Conservation (phyloP, 2,113 vertebrate genomes). For the Platycercus adscitus region DNA sequence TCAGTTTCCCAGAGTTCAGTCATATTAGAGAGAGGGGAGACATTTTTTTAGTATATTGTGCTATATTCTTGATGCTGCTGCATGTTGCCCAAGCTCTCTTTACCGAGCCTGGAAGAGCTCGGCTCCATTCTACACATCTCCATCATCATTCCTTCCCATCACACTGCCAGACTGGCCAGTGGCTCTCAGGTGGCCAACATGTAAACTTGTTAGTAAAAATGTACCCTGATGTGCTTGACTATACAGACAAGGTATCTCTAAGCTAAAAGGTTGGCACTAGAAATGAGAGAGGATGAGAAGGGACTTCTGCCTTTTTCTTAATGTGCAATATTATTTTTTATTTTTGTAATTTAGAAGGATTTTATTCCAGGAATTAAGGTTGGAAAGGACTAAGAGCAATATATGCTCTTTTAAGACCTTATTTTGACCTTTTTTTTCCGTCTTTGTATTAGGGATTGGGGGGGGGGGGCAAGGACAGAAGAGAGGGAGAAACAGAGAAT, state of each 20-base stretch:
- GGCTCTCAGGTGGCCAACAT: neutral
- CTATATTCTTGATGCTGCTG: slow-evolving; percentile 7
- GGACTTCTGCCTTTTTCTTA: neutral
- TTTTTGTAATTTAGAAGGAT: neutral
- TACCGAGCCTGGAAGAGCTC: neutral
- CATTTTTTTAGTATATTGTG: slow-evolving; percentile 34
- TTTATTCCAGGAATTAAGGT: neutral
- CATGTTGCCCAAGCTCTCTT: neutral
- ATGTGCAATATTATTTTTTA: neutral
- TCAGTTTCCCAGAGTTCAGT: slow-evolving; percentile 50
- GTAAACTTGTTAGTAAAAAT: neutral
- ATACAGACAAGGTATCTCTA: neutral
- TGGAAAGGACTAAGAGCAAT: neutral
- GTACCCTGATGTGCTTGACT: neutral
- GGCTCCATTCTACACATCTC: fast-evolving
- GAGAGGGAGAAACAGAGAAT: neutral
- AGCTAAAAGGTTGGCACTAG: neutral
- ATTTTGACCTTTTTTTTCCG: neutral
- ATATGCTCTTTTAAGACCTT: neutral
- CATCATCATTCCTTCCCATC: neutral
- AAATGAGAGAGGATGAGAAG: neutral
- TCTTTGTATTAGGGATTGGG: neutral
- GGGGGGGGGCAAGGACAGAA: neutral
- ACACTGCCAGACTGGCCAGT: neutral
- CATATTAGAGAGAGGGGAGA: slow-evolving; percentile 25